These are phyloP conservation scores for Cyprinodon diabolis DNA, from an alignment of 2,797 vertebrate species.

Conservation along the genomic window DNA sequence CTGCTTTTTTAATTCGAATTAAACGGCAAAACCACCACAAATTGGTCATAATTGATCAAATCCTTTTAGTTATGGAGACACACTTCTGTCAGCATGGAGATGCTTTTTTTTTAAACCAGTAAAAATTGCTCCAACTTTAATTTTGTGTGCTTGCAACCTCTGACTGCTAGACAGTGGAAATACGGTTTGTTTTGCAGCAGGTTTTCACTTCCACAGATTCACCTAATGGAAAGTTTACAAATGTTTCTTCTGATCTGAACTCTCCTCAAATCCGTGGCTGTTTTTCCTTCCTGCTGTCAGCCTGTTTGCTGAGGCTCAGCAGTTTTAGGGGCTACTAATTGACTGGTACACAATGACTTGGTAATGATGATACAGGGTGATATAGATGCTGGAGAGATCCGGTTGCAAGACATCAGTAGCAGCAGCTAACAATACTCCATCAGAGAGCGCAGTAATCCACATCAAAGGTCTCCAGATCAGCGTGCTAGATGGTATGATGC, in stretches of 20 bases:
- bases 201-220: background rate
- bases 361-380: background rate
- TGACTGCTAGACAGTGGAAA: too few relatives aligned
- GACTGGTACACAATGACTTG: background rate
- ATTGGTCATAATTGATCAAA: background rate
- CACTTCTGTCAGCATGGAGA: background rate
- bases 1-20: background rate
- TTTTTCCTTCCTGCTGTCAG: too few relatives aligned
- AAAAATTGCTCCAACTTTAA: background rate
- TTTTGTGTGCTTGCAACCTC: background rate
- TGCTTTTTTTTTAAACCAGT: background rate
- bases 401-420: constrained; percentile 5
- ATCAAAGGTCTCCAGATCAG: background rate
- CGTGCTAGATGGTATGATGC: background rate
- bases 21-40: background rate
- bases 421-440: background rate
- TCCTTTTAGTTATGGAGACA: background rate
- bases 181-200: too few relatives aligned
- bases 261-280: background rate
- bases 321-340: background rate
- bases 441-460: background rate
- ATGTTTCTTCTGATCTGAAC: background rate
- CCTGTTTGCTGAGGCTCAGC: background rate
- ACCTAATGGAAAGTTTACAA: background rate
- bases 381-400: background rate